Base-by-base conservation (phyloP, 2,888 invertebrate genomes). In the Eucera pruinosa region DNA sequence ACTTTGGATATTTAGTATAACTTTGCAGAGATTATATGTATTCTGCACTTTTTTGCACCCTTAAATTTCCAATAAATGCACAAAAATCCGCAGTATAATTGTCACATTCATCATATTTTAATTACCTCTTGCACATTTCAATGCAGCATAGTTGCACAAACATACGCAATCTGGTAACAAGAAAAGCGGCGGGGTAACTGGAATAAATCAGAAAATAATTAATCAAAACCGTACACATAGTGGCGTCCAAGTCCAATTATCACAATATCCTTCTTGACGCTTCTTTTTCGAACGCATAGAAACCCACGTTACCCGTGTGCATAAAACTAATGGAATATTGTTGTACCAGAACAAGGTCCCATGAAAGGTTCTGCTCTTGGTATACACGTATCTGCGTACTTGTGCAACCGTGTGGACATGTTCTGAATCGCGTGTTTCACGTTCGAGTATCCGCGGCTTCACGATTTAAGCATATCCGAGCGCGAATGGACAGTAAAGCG, bases 261-360 rank as follows among this genome's bases (percentile, higher is more conserved):
- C 52, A 43, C 47, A 41, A 39, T 15, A 36, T 66, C 52, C 27
- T 27, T 57, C 30, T 15, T 15, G n/a, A 2, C 18, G 50, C 47
- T 54, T 23, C 47, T 66, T 65, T 70, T 71, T 55, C 52, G 9
- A 13, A 5, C 27, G 11, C 41, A 27, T 25, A 47, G 30, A 55
- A 73, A 64, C 55, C 45, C 58, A 58, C 23, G 71, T 47, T 55
- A 54, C 27, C 33, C 20, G 54, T 23, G 68, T 23, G 68, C 80
- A 68, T 83, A 83, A 82, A 80, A 82, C 83, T 83, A 83, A 83
- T 83, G 83, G 83, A 83, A 80, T 78, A 83, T 75, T 43, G 68
- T 23, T 83, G 83, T 83, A 78, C 54, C 48, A 25, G 65, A 45
- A 43, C 68, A 52, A 69, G 55, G 74, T 64, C 58, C 48, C 15